Evolutionary conservation across 2,888 invertebrate species (phyloP), one percentile per base, ranked within the genome.

Genomic region (Sarcophaga rosellei): DNA sequence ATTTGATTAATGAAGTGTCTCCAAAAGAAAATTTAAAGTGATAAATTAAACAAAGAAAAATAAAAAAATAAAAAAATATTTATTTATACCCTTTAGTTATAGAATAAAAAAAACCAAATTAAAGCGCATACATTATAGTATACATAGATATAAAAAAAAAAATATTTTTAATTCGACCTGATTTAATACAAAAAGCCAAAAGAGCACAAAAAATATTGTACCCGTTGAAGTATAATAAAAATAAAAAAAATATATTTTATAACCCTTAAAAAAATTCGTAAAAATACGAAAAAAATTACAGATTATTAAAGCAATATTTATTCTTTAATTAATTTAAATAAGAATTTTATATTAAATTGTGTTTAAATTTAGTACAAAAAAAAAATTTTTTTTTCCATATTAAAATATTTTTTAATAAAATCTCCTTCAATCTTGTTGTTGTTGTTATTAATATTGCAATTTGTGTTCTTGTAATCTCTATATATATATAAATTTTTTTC

Each of bases 1-100:
- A 66, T 45, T 61, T 59, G 20, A 59, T 74, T 77, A 57, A 81
- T 59, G 23, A 77, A 72, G 70, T 75, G 81, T 45, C 17, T 77
- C 15, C 44, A 78, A 53, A 69, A 62, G 17, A 62, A 73, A 68
- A 68, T 61, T 66, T 20, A 23, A 20, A 65, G 23, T 70, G 59
- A 74, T 53, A 72, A 59, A 45, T 45, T 35, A 35, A 65, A 25
- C 20, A 44, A 17, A 45, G 12, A 65, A n/a, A 44, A 15, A 47
- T 21, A 5, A 57, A 25, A n/a, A 44, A 66, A 8, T 8, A 20
- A n/a, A n/a, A n/a, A n/a, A n/a, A n/a, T n/a, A n/a, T n/a, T n/a
- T n/a, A 17, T 53, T 53, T 53, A 53, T 53, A 53, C 53, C 35
- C 35, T 35, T 35, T 17, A 53, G 17, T 15, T 53, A 53, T 12